Conservation (phyloP, 2,113 vertebrate species). For the Ardeotis arabs region DNA sequence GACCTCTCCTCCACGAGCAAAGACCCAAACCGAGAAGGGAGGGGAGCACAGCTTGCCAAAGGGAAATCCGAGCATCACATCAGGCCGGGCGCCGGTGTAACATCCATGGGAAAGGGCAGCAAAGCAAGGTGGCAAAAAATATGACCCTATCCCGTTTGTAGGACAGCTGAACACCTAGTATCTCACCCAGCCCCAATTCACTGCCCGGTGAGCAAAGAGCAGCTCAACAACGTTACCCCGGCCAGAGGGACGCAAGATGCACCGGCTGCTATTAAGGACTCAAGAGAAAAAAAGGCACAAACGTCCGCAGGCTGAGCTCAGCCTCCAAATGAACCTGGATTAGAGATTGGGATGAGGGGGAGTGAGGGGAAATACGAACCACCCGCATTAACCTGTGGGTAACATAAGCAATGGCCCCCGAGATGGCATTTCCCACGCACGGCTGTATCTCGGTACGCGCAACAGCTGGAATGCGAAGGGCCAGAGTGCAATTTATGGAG, state of each 20-base stretch:
- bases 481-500: constrained; percentile 49
- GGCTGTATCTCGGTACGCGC: not conserved
- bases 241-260: rapidly evolving
- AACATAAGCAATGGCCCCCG: not conserved
- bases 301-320: not conserved
- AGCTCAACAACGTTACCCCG: not conserved
- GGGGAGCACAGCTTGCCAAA: not conserved
- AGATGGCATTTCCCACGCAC: constrained; percentile 2
- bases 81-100: rapidly evolving
- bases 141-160: not conserved
- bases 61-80: not conserved
- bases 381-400: not conserved
- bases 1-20: not conserved
- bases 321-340: not conserved
- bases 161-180: not conserved
- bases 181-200: not conserved
- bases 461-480: constrained; percentile 23
- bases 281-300: not conserved
- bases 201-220: not conserved
- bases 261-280: not conserved
- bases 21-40: not conserved
- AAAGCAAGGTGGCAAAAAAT: not conserved
- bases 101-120: not conserved
- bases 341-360: not conserved
- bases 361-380: constrained; percentile 1